A percentile compares a stretch with the other conserved stretches of the same genome.
phyloP scores from a whole-genome alignment of 2,888 invertebrate genomes.

The Thereva unica region DNA sequence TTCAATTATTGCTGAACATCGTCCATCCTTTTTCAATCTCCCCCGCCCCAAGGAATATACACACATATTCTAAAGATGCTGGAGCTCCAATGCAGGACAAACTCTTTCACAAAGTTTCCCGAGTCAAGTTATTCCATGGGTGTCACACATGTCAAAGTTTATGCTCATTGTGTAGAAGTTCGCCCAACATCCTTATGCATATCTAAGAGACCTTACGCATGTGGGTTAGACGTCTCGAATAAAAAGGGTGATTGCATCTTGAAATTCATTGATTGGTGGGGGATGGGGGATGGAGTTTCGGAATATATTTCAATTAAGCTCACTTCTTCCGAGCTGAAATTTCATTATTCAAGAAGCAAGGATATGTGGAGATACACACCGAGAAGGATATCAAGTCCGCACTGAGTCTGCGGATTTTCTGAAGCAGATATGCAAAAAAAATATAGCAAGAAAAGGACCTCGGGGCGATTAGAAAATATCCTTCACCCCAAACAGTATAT shows the following conservation, averaged over 20 bases:
- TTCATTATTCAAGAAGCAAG: not conserved
- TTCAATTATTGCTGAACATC: conserved; percentile 20
- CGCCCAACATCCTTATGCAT: conserved; percentile 17
- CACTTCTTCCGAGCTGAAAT: too few species aligned
- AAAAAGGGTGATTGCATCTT: too few species aligned
- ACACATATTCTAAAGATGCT: too few species aligned
- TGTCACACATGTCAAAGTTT: conserved; percentile 34
- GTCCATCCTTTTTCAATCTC: conserved; percentile 16
- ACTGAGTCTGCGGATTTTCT: not conserved
- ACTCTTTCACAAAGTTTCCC: conserved; percentile 23
- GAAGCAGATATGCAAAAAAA: not conserved
- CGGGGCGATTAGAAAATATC: conserved; percentile 38
- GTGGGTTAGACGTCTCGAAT: too few species aligned
- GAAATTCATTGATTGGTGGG: too few species aligned
- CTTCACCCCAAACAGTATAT: conserved; percentile 32
- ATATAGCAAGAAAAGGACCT: conserved; percentile 18
- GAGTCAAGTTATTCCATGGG: conserved; percentile 18
- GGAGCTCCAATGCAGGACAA: not conserved
- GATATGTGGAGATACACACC: not conserved
- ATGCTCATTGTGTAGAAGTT: conserved; percentile 29
- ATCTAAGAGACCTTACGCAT: not conserved
- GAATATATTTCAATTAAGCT: too few species aligned
- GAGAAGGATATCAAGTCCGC: not conserved
- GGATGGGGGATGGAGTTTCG: too few species aligned
- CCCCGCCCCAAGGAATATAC: not conserved